Evolutionary conservation across 2,797 vertebrate species (phyloP).

Genomic region (Urophycis tenuis): DNA sequence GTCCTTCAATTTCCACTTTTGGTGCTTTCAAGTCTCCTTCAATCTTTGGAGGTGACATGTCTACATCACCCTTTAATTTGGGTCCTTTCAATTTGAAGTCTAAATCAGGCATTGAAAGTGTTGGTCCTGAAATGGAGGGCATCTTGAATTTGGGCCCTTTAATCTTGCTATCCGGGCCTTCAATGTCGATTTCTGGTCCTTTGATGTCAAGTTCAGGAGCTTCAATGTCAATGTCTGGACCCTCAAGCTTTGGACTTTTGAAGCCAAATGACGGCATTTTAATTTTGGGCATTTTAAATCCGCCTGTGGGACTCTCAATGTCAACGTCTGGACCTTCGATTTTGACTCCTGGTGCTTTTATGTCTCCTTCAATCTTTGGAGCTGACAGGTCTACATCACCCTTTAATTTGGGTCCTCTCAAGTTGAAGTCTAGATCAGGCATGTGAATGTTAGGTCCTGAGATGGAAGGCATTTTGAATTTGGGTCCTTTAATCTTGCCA

Average conservation of each 20-base stretch:
- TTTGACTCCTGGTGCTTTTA: background rate
- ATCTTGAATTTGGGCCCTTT: slow-evolving; percentile 5
- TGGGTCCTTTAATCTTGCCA: background rate
- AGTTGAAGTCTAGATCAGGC: background rate
- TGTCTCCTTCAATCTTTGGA: background rate
- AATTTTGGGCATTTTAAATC: slow-evolving; percentile 4
- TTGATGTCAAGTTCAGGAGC: background rate
- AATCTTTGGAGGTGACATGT: background rate
- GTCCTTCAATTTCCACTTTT: background rate
- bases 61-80: background rate
- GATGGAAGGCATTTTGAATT: slow-evolving; percentile 2
- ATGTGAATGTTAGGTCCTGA: background rate
- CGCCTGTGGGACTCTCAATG: background rate
- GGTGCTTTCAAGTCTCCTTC: background rate
- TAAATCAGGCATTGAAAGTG: background rate
- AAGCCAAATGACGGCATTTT: slow-evolving; percentile 1
- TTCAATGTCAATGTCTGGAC: background rate
- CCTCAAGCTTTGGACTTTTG: background rate
- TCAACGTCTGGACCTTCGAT: slow-evolving; percentile 1
- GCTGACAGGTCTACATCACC: background rate
- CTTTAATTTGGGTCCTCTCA: background rate
- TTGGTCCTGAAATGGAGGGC: slow-evolving; percentile 5
- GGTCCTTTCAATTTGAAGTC: background rate
- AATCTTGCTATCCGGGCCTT: slow-evolving; percentile 1
- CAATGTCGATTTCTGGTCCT: slow-evolving; percentile 1